Conservation (phyloP, 2,113 vertebrate species). For the Arizona elegans region DNA sequence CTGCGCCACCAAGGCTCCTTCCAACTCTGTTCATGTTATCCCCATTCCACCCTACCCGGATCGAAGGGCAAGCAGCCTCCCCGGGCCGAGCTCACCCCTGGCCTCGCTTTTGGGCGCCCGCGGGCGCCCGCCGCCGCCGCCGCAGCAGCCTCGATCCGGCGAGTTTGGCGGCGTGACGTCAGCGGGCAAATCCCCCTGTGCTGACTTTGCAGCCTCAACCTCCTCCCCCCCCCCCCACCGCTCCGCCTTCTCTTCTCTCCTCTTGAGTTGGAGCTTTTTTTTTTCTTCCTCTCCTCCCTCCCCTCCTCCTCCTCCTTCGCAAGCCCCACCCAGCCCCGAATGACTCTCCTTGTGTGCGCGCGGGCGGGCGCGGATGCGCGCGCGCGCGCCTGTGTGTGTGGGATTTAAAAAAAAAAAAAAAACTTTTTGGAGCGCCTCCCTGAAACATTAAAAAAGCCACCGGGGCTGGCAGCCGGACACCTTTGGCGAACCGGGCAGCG, state of each 20-base stretch:
- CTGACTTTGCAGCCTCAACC: background rate
- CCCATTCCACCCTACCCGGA: too few relatives aligned
- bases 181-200: slow-evolving; percentile 22
- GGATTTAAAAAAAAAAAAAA: slow-evolving; percentile 9
- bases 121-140: too few relatives aligned
- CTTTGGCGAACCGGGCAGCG: background rate
- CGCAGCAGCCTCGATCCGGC: background rate
- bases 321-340: slow-evolving; percentile 55
- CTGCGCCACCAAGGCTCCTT: too few relatives aligned
- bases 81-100: background rate
- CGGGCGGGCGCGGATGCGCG: too few relatives aligned
- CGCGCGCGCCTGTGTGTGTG: background rate
- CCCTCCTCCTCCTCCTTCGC: background rate
- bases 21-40: too few relatives aligned
- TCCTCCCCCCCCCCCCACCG: accelerated
- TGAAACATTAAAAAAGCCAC: slow-evolving; percentile 32
- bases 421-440: slow-evolving; percentile 55
- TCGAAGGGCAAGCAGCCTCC: background rate
- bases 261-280: background rate
- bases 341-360: background rate
- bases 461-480: slow-evolving; percentile 28
- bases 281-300: too few relatives aligned
- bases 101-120: background rate
- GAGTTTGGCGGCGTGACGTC: slow-evolving; percentile 29
- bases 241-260: background rate